Percentiles rank a stretch among this genome's conserved stretches.
Conservation (phyloP, 2,797 vertebrate species). For the Characodon lateralis region DNA sequence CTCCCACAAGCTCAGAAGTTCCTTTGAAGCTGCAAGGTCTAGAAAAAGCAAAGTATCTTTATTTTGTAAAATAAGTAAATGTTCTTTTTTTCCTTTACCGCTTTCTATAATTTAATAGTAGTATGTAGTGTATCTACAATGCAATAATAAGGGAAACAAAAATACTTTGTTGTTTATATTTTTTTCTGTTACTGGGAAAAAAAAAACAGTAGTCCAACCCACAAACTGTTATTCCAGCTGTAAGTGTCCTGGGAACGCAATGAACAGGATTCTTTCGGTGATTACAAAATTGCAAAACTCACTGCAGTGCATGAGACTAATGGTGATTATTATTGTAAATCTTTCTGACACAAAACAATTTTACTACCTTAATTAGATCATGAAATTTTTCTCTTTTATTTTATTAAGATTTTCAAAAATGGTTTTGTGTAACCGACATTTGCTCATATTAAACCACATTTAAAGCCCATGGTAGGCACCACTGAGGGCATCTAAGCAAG, state of each 20-base stretch:
- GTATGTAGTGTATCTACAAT: background rate
- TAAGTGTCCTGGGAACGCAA: conserved; percentile 78
- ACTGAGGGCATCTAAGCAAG: conserved; percentile 28
- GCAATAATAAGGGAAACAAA: background rate
- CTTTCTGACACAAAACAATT: conserved; percentile 16
- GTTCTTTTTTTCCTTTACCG: background rate
- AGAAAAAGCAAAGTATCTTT: background rate
- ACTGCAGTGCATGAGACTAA: conserved; percentile 31
- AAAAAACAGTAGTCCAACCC: conserved; percentile 69
- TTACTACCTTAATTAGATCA: background rate
- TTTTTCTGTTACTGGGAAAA: conserved; percentile 63
- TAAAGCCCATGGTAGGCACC: conserved; percentile 4
- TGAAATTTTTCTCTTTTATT: background rate
- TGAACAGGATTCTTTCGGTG: conserved; percentile 49
- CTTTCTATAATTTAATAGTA: background rate
- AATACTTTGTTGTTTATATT: conserved; percentile 1
- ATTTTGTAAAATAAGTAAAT: background rate
- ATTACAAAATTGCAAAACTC: conserved; percentile 62
- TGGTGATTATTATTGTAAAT: conserved; percentile 15
- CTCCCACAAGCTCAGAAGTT: background rate
- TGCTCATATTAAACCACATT: background rate
- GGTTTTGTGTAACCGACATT: conserved; percentile 11
- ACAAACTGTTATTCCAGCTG: conserved; percentile 85
- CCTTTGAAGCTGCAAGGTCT: background rate
- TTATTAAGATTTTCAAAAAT: background rate